A percentile compares a stretch with the other conserved stretches of the same genome.
These are phyloP conservation scores for Augiades crinisus DNA, from an alignment of 2,888 invertebrate genomes.

Conservation along the genomic window DNA sequence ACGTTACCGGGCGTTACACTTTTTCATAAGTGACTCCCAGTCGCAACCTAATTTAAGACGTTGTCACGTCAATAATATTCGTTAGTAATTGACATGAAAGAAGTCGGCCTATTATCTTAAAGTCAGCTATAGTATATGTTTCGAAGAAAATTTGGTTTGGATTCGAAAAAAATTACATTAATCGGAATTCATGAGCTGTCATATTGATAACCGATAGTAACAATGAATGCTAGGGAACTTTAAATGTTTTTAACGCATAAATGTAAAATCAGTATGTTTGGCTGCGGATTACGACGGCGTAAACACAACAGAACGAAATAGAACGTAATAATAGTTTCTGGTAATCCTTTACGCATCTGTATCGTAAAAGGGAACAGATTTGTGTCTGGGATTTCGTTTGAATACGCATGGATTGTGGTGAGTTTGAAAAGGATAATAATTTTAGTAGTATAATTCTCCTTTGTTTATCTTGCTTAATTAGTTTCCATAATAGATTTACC, in stretches of 20 bases:
- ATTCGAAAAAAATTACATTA: slow-evolving; percentile 31
- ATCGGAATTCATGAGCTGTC: slow-evolving; percentile 31
- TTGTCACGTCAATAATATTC: too few species aligned
- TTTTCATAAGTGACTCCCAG: too few species aligned
- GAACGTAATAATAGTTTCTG: slow-evolving; percentile 52
- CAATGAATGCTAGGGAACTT: slow-evolving; percentile 5
- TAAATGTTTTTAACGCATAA: background rate
- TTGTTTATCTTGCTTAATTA: slow-evolving; percentile 24
- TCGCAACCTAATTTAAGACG: too few species aligned
- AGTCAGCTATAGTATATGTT: too few species aligned
- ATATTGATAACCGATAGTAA: slow-evolving; percentile 22
- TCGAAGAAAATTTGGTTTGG: slow-evolving; percentile 41
- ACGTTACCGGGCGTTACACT: too few species aligned
- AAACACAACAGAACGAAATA: slow-evolving; percentile 49
- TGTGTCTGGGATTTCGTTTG: slow-evolving; percentile 52
- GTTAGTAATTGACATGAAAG: too few species aligned
- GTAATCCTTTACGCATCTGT: slow-evolving; percentile 59
- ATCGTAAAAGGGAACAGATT: slow-evolving; percentile 55
- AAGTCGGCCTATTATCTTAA: too few species aligned
- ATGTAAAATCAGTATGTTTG: background rate
- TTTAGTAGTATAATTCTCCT: slow-evolving; percentile 31
- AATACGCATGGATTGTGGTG: slow-evolving; percentile 44
- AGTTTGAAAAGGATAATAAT: slow-evolving; percentile 40
- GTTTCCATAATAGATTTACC: slow-evolving; percentile 21
- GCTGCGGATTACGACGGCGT: slow-evolving; percentile 39